A percentile compares a stretch with the other conserved stretches of the same genome.
phyloP scores from a whole-genome alignment of 2,888 invertebrate genomes.

The Cistogaster globosa region DNA sequence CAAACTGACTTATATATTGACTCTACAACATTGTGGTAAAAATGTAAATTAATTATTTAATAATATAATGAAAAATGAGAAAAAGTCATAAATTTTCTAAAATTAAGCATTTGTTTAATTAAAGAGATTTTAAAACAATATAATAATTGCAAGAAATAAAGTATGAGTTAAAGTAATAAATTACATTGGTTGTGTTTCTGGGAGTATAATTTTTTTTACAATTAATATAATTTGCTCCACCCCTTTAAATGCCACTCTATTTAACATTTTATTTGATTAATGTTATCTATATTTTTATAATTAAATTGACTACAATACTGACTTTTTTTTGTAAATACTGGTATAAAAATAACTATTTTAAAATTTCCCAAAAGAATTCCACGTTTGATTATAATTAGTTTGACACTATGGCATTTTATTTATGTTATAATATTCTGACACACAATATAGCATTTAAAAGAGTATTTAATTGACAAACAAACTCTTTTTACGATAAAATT shows the following conservation, averaged over 20 bases:
- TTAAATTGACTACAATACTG: neutral
- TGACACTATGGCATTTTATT: too few species aligned
- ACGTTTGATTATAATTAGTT: neutral
- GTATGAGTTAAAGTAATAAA: slow-evolving; percentile 14
- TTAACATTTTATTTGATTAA: neutral
- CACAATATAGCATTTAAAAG: too few species aligned
- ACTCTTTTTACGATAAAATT: too few species aligned
- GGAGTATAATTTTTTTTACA: neutral
- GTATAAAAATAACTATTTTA: neutral
- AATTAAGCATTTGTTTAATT: slow-evolving; percentile 9
- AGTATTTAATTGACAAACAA: too few species aligned
- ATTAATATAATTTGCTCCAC: neutral
- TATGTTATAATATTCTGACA: too few species aligned
- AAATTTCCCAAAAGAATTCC: neutral
- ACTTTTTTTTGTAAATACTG: too few species aligned
- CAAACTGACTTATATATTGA: slow-evolving; percentile 53
- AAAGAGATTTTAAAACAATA: neutral
- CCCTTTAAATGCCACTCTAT: too few species aligned
- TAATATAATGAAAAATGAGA: slow-evolving; percentile 3
- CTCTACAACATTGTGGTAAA: slow-evolving; percentile 41
- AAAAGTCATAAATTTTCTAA: slow-evolving; percentile 35
- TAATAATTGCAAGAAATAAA: neutral
- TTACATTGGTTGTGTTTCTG: neutral
- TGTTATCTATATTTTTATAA: neutral
- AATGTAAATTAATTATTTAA: slow-evolving; percentile 55